Evolutionary conservation across 2,888 invertebrate species (phyloP).

Genomic region (Lamproptera curius): DNA sequence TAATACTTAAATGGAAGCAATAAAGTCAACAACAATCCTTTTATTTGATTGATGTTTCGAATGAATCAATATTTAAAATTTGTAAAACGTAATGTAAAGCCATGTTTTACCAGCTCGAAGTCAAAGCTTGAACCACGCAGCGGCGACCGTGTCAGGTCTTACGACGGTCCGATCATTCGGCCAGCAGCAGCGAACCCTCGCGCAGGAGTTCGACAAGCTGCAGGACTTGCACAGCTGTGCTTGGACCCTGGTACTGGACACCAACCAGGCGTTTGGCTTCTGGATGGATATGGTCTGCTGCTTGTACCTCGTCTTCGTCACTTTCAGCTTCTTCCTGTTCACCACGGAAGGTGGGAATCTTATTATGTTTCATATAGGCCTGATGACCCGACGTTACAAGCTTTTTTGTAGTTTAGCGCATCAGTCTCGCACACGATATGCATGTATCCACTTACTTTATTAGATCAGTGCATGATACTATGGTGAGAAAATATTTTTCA

Average conservation of each 20-base stretch:
- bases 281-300: conserved; percentile 79
- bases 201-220: conserved; percentile 83
- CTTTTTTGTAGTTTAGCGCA: neutral
- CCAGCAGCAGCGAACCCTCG: conserved; percentile 82
- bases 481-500: neutral
- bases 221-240: conserved; percentile 82
- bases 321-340: conserved; percentile 82
- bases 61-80: too few relatives aligned
- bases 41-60: too few relatives aligned
- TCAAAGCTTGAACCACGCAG: conserved; percentile 90
- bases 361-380: neutral
- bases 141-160: conserved; percentile 88
- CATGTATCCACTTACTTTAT: neutral
- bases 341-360: conserved; percentile 41
- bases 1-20: too few relatives aligned
- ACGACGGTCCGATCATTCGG: conserved; percentile 88
- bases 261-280: conserved; percentile 73
- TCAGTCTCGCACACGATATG: neutral
- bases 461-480: neutral
- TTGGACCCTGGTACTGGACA: conserved; percentile 59
- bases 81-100: too few relatives aligned
- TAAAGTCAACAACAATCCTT: too few relatives aligned
- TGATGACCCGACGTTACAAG: neutral
- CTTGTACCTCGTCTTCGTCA: conserved; percentile 76
- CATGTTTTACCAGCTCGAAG: conserved; percentile 92